Evolutionary conservation across 1,140 invertebrate genomes (phyloP).

Genomic region (Papilio xuthus): DNA sequence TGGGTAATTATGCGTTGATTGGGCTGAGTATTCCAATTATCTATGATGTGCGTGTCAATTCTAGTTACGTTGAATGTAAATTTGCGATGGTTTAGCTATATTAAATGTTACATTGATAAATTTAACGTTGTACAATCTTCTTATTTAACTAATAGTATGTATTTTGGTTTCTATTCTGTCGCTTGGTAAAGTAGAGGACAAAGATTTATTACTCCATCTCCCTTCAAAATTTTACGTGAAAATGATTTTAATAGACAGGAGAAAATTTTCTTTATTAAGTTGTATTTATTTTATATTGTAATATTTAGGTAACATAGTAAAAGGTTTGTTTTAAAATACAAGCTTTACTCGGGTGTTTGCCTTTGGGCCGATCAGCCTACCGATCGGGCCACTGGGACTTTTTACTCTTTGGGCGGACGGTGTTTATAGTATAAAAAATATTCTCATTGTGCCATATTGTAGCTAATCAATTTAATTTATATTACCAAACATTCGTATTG

Average conservation of each 20-base stretch:
- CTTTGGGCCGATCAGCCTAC: no score
- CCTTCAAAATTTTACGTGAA: not conserved
- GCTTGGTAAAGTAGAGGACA: not conserved
- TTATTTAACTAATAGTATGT: not conserved
- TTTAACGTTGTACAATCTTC: not conserved
- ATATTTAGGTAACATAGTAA: no score
- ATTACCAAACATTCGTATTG: not conserved
- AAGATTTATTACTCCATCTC: not conserved
- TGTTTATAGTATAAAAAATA: no score
- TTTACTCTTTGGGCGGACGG: no score
- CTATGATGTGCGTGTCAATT: conserved; percentile 3
- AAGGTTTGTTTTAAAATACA: no score
- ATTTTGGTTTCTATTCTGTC: not conserved
- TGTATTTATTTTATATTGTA: not conserved
- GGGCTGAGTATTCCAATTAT: conserved; percentile 9
- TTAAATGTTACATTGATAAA: not conserved
- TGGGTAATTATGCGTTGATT: conserved; percentile 11
- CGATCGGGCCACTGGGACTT: no score
- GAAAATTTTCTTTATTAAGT: not conserved
- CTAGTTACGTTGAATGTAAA: not conserved
- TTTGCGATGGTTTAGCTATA: not conserved
- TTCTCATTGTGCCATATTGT: not conserved
- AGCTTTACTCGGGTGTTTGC: no score
- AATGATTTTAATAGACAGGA: not conserved
- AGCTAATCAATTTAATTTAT: not conserved